These are phyloP conservation scores for Apotomis betuletana DNA, from an alignment of 2,888 invertebrate species.

Conservation along the genomic window DNA sequence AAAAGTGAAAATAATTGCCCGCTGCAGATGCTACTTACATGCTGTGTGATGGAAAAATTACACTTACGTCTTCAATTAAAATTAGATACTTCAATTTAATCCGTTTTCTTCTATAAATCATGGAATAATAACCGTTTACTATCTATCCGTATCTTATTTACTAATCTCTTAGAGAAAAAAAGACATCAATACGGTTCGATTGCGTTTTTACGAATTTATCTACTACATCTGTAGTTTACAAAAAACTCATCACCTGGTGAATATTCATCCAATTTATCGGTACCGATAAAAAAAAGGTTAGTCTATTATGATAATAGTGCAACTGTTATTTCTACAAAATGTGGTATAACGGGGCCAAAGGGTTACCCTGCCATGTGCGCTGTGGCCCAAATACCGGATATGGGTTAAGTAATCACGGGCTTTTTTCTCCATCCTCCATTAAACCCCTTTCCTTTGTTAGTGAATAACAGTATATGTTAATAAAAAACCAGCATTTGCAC, in stretches of 20 bases:
- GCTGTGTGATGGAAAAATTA: slow-evolving; percentile 7
- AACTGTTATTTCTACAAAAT: slow-evolving; percentile 73
- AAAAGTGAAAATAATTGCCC: slow-evolving; percentile 73
- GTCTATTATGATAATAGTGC: slow-evolving; percentile 71
- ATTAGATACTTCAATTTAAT: not conserved
- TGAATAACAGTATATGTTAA: slow-evolving; percentile 66
- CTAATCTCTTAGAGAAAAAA: not conserved
- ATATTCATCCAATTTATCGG: slow-evolving; percentile 55
- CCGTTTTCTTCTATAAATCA: not conserved
- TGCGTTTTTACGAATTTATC: slow-evolving; percentile 10
- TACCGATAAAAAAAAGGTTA: slow-evolving; percentile 59
- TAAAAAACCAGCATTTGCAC: slow-evolving; percentile 70
- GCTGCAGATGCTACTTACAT: slow-evolving; percentile 7
- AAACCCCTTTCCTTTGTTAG: slow-evolving; percentile 73
- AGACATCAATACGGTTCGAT: slow-evolving; percentile 6
- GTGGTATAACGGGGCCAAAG: slow-evolving; percentile 80
- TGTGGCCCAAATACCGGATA: slow-evolving; percentile 72
- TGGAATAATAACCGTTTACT: too few relatives aligned
- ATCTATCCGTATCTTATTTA: not conserved
- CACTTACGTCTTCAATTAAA: not conserved
- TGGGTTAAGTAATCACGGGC: slow-evolving; percentile 81
- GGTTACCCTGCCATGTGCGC: slow-evolving; percentile 78
- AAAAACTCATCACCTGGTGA: slow-evolving; percentile 68
- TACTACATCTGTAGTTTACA: slow-evolving; percentile 39
- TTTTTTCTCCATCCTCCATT: slow-evolving; percentile 72